Conservation (phyloP, 2,888 invertebrate species). For the Lasioglossum oenotherae region DNA sequence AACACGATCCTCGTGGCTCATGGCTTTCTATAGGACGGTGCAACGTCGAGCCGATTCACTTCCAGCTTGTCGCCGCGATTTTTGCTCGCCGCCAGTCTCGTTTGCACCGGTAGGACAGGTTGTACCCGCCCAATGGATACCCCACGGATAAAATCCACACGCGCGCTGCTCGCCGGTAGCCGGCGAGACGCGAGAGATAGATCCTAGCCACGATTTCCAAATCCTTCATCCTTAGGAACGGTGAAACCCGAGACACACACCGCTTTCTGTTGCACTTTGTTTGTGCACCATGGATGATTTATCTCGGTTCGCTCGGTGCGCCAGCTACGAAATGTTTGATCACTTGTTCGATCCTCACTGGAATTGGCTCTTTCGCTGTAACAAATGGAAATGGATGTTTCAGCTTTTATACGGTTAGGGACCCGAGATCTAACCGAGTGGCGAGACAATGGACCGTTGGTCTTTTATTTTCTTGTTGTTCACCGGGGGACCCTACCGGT, state of each 20-base stretch:
- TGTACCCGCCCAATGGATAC: slow-evolving; percentile 48
- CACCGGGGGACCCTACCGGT: background rate
- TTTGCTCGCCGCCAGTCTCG: slow-evolving; percentile 58
- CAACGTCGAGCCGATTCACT: slow-evolving; percentile 52
- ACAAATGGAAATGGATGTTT: background rate
- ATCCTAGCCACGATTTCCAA: background rate
- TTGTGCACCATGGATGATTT: background rate
- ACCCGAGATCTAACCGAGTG: background rate
- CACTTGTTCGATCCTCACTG: background rate
- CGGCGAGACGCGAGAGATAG: background rate
- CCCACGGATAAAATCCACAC: slow-evolving; percentile 51
- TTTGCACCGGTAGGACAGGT: slow-evolving; percentile 70
- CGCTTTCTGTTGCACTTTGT: background rate
- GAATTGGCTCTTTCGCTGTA: background rate
- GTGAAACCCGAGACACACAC: background rate
- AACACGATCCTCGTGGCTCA: background rate
- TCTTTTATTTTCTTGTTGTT: background rate
- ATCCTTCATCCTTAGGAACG: slow-evolving; percentile 13
- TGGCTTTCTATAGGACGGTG: slow-evolving; percentile 1
- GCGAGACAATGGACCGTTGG: background rate
- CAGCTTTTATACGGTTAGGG: background rate
- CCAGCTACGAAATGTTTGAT: background rate
- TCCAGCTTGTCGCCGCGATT: slow-evolving; percentile 59
- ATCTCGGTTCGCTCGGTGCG: background rate
- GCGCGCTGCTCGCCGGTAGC: slow-evolving; percentile 22